These are phyloP conservation scores for Eueides isabella DNA, from an alignment of 1,140 invertebrate genomes.

Conservation along the genomic window DNA sequence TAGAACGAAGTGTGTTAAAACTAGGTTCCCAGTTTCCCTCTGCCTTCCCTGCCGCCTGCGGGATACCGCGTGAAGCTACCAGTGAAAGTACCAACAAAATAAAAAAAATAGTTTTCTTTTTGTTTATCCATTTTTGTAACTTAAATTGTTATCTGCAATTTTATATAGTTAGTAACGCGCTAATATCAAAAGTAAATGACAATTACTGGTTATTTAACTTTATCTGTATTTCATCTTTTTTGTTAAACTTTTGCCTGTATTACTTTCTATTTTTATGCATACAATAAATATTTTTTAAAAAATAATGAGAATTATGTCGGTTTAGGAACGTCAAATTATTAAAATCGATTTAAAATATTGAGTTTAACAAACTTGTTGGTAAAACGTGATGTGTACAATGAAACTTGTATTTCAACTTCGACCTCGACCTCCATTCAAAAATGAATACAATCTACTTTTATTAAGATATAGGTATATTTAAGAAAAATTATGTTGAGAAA, in stretches of 20 bases:
- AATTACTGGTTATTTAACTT: neutral
- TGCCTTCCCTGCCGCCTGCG: too few species aligned
- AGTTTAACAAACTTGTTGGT: neutral
- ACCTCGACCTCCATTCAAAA: neutral
- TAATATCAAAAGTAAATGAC: conserved; percentile 10
- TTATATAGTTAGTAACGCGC: neutral
- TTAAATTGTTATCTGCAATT: neutral
- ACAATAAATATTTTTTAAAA: neutral
- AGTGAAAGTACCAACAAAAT: neutral
- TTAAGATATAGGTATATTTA: neutral
- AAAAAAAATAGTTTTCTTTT: neutral
- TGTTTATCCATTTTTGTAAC: neutral
- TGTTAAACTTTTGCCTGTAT: neutral
- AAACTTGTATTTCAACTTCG: conserved; percentile 1
- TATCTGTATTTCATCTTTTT: neutral
- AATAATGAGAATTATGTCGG: neutral
- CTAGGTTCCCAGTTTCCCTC: too few species aligned
- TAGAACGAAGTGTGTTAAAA: too few species aligned
- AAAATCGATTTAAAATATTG: neutral
- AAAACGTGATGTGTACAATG: neutral
- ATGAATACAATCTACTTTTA: neutral
- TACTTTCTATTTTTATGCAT: neutral
- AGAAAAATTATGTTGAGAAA: neutral
- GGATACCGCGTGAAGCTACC: too few species aligned
- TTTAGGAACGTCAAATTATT: neutral